phyloP scores from a whole-genome alignment of 2,797 vertebrate species.

The Ataeniobius toweri region DNA sequence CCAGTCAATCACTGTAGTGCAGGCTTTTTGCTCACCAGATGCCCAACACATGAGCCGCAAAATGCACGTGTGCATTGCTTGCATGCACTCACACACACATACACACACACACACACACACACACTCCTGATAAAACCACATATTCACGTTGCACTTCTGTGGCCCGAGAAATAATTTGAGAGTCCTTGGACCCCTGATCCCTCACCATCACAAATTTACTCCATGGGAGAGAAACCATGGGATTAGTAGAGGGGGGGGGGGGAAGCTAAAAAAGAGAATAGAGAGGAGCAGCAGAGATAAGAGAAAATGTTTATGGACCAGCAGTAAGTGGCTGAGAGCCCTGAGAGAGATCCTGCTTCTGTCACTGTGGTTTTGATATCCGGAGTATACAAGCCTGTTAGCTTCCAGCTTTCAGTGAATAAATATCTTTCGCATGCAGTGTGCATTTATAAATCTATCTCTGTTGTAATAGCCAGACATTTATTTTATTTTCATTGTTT shows the following conservation, averaged over 20 bases:
- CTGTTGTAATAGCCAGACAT: background rate
- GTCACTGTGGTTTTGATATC: conserved; percentile 32
- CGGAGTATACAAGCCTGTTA: conserved; percentile 18
- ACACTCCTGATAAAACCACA: background rate
- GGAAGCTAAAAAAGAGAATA: conserved; percentile 37
- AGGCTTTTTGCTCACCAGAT: conserved; percentile 3
- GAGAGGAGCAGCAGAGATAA: conserved; percentile 47
- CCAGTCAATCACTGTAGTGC: background rate
- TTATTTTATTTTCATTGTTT: background rate
- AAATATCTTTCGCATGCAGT: conserved; percentile 8
- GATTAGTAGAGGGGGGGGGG: conserved; percentile 32
- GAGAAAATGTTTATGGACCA: conserved; percentile 51
- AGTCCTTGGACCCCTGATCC: conserved; percentile 56
- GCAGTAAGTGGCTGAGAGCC: conserved; percentile 53
- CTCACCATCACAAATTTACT: conserved; percentile 69
- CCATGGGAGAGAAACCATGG: conserved; percentile 60
- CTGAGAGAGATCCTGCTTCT: conserved; percentile 40
- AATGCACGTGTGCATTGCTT: background rate
- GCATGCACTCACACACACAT: background rate
- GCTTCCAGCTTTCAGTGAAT: conserved; percentile 1
- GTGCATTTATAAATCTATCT: conserved; percentile 12
- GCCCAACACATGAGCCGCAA: conserved; percentile 2
- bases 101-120: background rate
- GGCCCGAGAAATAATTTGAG: conserved; percentile 42
- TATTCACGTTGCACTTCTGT: conserved; percentile 20